These are phyloP conservation scores for Ceriagrion tenellum DNA, from an alignment of 2,888 invertebrate species.

Conservation along the genomic window DNA sequence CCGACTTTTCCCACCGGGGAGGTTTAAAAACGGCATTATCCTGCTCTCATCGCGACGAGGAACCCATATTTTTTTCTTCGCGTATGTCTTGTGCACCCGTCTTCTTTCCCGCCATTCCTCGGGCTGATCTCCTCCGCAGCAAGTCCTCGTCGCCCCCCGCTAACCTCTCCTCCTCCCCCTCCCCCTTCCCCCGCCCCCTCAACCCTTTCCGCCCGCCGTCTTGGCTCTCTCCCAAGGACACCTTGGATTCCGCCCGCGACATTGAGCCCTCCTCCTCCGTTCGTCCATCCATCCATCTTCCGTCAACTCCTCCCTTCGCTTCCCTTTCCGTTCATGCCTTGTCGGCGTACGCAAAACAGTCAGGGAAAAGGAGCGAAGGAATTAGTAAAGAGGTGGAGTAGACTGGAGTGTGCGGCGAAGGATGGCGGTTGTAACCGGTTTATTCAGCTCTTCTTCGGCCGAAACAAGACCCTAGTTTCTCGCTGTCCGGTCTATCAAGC, in stretches of 20 bases:
- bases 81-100: background rate
- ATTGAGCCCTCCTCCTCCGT: slow-evolving; percentile 6
- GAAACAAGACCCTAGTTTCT: no score
- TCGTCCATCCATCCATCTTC: background rate
- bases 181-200: background rate
- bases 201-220: background rate
- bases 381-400: background rate
- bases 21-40: slow-evolving; percentile 4
- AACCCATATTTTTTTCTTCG: background rate
- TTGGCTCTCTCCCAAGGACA: slow-evolving; percentile 57
- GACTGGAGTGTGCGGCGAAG: background rate
- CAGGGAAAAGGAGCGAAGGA: background rate
- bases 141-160: background rate
- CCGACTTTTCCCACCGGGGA: background rate
- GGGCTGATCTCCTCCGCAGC: no score
- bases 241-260: slow-evolving; percentile 42
- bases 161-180: background rate
- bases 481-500: no score
- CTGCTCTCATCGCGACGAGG: background rate
- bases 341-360: background rate
- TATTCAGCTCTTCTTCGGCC: no score
- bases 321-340: slow-evolving; percentile 6
- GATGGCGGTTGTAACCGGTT: background rate
- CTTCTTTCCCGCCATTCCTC: slow-evolving; percentile 33
- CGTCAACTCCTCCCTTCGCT: background rate